A percentile compares a stretch with the other conserved stretches of the same genome.
These are phyloP conservation scores for Sturnus vulgaris DNA, from an alignment of 2,113 vertebrate species.

Conservation along the genomic window DNA sequence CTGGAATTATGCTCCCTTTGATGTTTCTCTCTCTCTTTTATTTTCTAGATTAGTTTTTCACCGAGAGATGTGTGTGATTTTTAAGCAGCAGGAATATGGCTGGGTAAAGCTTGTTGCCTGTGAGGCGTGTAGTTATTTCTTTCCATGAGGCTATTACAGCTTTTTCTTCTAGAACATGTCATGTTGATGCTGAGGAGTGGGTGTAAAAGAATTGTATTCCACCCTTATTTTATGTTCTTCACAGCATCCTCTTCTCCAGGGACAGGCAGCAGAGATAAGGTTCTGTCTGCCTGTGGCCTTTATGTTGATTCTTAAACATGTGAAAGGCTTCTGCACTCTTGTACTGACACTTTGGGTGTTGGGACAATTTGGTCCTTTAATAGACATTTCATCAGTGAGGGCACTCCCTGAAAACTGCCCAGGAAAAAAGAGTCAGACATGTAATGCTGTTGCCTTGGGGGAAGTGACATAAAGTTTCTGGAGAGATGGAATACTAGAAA, in stretches of 20 bases:
- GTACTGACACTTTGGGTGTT: background rate
- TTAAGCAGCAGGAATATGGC: background rate
- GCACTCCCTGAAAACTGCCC: background rate
- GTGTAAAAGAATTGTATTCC: background rate
- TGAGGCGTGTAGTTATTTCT: background rate
- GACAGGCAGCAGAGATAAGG: background rate
- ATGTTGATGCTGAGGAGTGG: background rate
- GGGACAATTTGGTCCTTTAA: background rate
- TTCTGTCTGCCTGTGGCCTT: background rate
- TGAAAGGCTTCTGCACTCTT: background rate
- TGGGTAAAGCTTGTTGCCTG: background rate
- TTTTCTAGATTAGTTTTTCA: background rate
- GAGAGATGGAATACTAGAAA: background rate
- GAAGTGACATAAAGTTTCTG: background rate
- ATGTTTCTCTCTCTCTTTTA: background rate
- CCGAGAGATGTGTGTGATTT: background rate
- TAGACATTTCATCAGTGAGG: background rate
- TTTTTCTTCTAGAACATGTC: background rate
- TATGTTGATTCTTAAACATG: background rate
- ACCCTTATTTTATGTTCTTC: background rate
- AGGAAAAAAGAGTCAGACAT: background rate
- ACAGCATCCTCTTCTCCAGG: background rate
- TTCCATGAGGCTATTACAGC: background rate
- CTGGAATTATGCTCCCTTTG: background rate
- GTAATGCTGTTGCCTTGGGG: background rate